Conservation (phyloP, 2,888 invertebrate genomes). For the Dilophus febrilis region DNA sequence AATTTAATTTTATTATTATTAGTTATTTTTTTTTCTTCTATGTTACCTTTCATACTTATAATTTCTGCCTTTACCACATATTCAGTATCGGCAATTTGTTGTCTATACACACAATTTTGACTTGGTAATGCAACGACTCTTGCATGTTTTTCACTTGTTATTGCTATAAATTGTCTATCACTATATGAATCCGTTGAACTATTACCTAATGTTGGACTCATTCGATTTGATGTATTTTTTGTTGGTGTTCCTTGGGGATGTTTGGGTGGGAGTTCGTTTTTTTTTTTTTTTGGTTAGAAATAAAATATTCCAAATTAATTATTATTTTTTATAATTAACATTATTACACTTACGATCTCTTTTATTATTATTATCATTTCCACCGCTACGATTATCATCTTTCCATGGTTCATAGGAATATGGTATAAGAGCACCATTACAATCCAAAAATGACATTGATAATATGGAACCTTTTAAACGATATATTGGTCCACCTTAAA, state of each 20-base stretch:
- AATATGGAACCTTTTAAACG: slow-evolving; percentile 90
- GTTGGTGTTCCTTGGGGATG: slow-evolving; percentile 51
- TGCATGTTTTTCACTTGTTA: slow-evolving; percentile 90
- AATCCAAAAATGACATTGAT: slow-evolving; percentile 90
- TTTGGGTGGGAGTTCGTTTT: slow-evolving; percentile 1
- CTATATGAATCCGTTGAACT: slow-evolving; percentile 32
- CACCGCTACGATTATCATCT: slow-evolving; percentile 51
- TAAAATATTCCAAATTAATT: slow-evolving; percentile 4
- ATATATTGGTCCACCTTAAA: slow-evolving; percentile 82
- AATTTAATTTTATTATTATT: neutral
- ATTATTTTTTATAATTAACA: neutral
- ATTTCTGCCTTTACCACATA: slow-evolving; percentile 91
- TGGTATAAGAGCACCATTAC: slow-evolving; percentile 80
- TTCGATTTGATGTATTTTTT: slow-evolving; percentile 44
- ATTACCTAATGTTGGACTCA: slow-evolving; percentile 50
- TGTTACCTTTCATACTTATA: slow-evolving; percentile 70
- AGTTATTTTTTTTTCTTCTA: neutral
- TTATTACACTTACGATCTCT: slow-evolving; percentile 23
- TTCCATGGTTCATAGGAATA: slow-evolving; percentile 85
- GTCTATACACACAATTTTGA: slow-evolving; percentile 85
- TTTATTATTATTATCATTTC: slow-evolving; percentile 10
- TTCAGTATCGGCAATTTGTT: slow-evolving; percentile 75
- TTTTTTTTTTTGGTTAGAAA: neutral
- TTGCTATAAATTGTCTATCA: slow-evolving; percentile 83
- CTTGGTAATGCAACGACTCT: slow-evolving; percentile 86